These are phyloP conservation scores for Malurus melanocephalus DNA, from an alignment of 2,113 vertebrate species.

Conservation along the genomic window DNA sequence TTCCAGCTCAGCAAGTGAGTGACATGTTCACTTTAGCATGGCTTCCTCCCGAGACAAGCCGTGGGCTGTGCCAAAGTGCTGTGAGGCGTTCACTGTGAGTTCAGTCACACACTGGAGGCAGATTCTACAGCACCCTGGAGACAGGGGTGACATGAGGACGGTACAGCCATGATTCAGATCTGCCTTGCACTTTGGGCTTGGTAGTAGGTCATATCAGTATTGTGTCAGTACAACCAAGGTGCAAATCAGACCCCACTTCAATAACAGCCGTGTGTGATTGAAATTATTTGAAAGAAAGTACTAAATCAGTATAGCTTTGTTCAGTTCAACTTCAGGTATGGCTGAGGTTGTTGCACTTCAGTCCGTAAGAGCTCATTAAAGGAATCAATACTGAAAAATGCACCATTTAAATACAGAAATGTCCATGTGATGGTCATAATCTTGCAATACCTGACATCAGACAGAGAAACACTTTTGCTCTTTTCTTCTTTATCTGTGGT, in stretches of 20 bases:
- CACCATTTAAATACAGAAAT: not conserved
- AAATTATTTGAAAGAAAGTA: not conserved
- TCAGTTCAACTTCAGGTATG: not conserved
- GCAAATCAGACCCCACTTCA: not conserved
- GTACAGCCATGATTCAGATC: not conserved
- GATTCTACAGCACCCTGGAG: constrained; percentile 23
- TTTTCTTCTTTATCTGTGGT: not conserved
- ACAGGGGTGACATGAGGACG: constrained; percentile 37
- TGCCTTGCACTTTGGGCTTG: not conserved
- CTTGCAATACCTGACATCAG: not conserved
- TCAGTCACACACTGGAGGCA: not conserved
- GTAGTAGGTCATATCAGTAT: not conserved
- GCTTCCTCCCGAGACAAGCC: not conserved
- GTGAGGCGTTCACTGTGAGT: not conserved
- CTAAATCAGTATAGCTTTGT: not conserved
- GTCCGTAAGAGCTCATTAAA: not conserved
- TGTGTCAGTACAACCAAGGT: not conserved
- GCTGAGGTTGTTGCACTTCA: not conserved
- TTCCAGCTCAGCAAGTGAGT: constrained; percentile 42
- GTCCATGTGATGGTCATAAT: not conserved
- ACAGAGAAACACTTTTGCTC: not conserved
- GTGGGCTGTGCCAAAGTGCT: not conserved
- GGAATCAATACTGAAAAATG: not conserved
- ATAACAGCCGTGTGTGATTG: not conserved
- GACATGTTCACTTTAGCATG: constrained; percentile 26